Conservation (phyloP, 2,113 vertebrate species). For the Chloroceryle aenea region DNA sequence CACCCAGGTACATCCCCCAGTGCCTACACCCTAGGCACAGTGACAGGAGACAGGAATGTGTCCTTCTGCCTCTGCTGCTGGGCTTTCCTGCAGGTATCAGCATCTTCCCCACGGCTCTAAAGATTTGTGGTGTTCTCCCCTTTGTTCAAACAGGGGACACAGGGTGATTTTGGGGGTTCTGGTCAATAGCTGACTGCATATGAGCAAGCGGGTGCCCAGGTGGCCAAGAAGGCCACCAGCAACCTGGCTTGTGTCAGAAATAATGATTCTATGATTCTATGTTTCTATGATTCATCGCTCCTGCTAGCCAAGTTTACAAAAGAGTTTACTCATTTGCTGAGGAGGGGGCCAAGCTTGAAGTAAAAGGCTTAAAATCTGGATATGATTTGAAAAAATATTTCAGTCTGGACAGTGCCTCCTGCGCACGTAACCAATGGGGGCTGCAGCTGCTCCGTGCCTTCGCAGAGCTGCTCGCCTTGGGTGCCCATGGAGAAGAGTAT, state of each 20-base stretch:
- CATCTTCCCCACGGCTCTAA: neutral
- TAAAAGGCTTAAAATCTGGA: neutral
- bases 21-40: neutral
- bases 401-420: neutral
- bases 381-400: neutral
- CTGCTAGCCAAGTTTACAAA: neutral
- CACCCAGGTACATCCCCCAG: neutral
- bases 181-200: neutral
- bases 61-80: neutral
- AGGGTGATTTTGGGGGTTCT: neutral
- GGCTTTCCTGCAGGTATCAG: neutral
- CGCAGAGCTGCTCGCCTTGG: accelerated
- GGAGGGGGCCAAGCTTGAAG: neutral
- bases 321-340: conserved; percentile 5
- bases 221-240: neutral
- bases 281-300: neutral
- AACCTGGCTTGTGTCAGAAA: neutral
- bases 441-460: neutral
- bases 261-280: neutral
- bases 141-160: neutral
- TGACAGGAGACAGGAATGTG: neutral
- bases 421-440: neutral
- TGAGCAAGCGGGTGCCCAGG: neutral
- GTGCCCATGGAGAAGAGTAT: neutral
- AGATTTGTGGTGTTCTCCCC: neutral